Evolutionary conservation across 2,888 invertebrate species (phyloP), one percentile per base, ranked within the genome.

Genomic region (Hyppa rectilinea): DNA sequence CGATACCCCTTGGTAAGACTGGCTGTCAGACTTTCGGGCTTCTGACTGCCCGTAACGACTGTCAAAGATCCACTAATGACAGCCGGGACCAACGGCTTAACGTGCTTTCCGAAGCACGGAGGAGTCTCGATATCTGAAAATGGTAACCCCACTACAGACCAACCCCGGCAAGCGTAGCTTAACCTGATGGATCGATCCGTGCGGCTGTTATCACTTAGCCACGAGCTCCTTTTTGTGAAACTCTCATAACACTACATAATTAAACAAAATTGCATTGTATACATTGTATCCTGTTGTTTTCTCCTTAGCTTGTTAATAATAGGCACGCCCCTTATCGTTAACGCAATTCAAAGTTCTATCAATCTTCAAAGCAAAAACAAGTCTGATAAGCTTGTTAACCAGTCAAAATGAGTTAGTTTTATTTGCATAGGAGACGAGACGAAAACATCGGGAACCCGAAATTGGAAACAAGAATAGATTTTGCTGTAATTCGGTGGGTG

Each of bases 381-480:
- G 36, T 12, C 12, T 40, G 40, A 58, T 74, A 68, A 74, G 69
- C 62, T 69, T 55, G 38, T 70, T 43, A 26, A 47, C 14, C 29
- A 62, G 58, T 45, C 75, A 14, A 53, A 55, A 55, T 70, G 55
- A 70, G 69, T 75, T 62, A 74, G 47, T 47, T n/a, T 4, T 50
- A 34, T 47, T 34, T 38, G 12, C 43, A 23, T 43, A 14, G 20
- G n/a, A 36, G 36, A 34, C 49, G 36, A 62, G 29, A 36, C 34
- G 31, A 52, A 61, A 52, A 64, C 38, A 40, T 49, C 6, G 29
- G 12, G 17, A 58, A 23, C 0, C 14, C 0, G 14, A 38, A 40
- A 23, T 36, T 14, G 6, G n/a, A n/a, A 14, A 47, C 36, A 60
- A 12, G 40, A 60, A 55, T 53, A 59, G 36, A 34, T 31, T 55